Percentiles rank a stretch among this genome's conserved stretches.
Conservation (phyloP, 2,888 invertebrate genomes). For the Prosapia bicincta region DNA sequence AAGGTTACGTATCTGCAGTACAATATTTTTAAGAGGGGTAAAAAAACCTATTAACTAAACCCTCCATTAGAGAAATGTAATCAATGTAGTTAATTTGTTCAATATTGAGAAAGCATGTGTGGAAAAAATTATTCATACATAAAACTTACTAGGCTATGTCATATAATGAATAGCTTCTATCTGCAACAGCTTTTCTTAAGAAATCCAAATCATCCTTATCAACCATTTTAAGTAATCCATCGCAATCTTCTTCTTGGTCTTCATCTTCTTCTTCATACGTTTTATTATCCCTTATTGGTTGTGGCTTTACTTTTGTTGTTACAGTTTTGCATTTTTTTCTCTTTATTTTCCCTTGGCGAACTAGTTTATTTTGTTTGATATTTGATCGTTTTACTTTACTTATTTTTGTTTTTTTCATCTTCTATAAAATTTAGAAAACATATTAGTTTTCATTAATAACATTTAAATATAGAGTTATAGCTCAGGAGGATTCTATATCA, state of each 20-base stretch:
- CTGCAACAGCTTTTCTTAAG: conserved; percentile 49
- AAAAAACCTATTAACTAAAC: too few relatives aligned
- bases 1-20: too few relatives aligned
- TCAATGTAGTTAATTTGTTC: too few relatives aligned
- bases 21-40: too few relatives aligned
- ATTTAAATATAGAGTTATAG: too few relatives aligned
- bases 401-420: conserved; percentile 53
- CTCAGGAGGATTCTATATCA: too few relatives aligned
- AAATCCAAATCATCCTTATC: conserved; percentile 56
- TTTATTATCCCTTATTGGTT: conserved; percentile 32
- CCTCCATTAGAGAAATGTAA: too few relatives aligned
- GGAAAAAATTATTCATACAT: too few relatives aligned
- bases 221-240: conserved; percentile 57
- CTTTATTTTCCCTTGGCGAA: conserved; percentile 53
- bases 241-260: conserved; percentile 51
- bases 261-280: conserved; percentile 41
- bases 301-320: conserved; percentile 38
- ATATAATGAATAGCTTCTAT: conserved; percentile 47
- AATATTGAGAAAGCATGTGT: too few relatives aligned
- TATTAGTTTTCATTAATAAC: too few relatives aligned
- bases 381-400: conserved; percentile 56
- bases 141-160: conserved; percentile 6
- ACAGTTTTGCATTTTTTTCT: conserved; percentile 50
- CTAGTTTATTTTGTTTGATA: conserved; percentile 56
- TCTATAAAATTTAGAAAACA: conserved; percentile 22